A percentile compares a stretch with the other conserved stretches of the same genome.
Evolutionary conservation across 2,113 vertebrate genomes (phyloP).

Genomic region (Synodontis membranacea): DNA sequence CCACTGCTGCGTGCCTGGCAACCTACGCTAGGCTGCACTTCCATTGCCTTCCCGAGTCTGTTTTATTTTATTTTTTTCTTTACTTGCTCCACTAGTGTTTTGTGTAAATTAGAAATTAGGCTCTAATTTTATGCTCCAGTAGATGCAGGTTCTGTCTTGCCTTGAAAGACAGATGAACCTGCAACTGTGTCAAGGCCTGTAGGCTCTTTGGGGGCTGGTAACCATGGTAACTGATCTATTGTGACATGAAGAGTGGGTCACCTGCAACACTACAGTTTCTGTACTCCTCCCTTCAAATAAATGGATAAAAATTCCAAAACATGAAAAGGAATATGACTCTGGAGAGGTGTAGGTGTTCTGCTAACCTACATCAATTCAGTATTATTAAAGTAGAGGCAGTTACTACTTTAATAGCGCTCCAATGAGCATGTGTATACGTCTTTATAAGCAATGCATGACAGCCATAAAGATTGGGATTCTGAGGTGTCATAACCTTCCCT

Average conservation of each 20-base stretch:
- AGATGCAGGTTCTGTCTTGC: constrained; percentile 1
- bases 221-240: constrained; percentile 70
- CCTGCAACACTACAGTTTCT: constrained; percentile 61
- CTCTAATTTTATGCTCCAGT: constrained; percentile 18
- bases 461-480: neutral
- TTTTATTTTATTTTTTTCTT: neutral
- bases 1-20: constrained; percentile 21
- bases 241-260: constrained; percentile 69
- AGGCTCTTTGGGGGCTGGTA: constrained; percentile 71
- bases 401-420: neutral
- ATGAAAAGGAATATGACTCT: constrained; percentile 10
- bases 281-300: constrained; percentile 42
- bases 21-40: neutral
- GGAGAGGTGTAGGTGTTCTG: constrained; percentile 26
- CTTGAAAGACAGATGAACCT: constrained; percentile 47
- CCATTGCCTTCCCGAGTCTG: neutral
- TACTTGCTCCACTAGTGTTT: neutral
- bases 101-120: constrained; percentile 16
- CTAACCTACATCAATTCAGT: constrained; percentile 26
- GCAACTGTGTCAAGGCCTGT: constrained; percentile 61
- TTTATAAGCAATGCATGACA: neutral
- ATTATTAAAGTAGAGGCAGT: neutral
- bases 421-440: neutral
- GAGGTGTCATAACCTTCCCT: neutral
- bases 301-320: neutral